These are phyloP conservation scores for Gallinago stenura DNA, from an alignment of 2,797 vertebrate genomes.

Conservation along the genomic window DNA sequence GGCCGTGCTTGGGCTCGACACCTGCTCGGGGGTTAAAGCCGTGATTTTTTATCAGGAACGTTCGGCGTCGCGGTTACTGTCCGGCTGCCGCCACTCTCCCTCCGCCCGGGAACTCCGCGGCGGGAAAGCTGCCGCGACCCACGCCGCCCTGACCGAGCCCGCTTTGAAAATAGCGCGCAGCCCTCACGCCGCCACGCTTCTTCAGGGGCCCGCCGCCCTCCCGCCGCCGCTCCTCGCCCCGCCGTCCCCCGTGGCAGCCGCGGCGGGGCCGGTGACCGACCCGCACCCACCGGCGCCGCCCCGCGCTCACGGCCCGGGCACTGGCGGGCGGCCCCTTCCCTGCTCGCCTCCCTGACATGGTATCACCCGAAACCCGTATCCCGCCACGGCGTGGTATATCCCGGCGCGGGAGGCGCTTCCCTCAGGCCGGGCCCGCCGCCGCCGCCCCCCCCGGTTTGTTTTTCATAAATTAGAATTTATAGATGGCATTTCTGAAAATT, in stretches of 20 bases:
- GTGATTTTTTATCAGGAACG: accelerated
- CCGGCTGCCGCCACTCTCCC: background rate
- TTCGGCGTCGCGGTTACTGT: background rate
- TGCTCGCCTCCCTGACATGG: background rate
- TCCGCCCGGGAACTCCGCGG: background rate
- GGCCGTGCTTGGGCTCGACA: too few relatives aligned
- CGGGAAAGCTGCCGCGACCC: too few relatives aligned
- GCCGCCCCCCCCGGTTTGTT: background rate
- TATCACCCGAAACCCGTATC: conserved; percentile 24
- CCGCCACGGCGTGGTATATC: conserved; percentile 14
- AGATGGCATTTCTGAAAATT: too few relatives aligned
- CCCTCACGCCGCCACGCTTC: background rate
- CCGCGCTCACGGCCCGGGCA: background rate
- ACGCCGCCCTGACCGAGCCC: background rate
- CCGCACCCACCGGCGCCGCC: background rate
- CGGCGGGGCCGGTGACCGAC: background rate
- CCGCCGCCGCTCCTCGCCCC: background rate
- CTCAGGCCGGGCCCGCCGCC: background rate
- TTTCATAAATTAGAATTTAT: too few relatives aligned
- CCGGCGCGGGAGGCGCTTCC: conserved; percentile 40
- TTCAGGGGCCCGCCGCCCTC: too few relatives aligned
- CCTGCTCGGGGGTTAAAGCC: background rate
- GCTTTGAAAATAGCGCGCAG: background rate
- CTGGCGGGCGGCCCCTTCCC: background rate
- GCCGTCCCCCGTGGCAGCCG: background rate